phyloP scores from a whole-genome alignment of 2,113 vertebrate species.

The Sitta europaea region DNA sequence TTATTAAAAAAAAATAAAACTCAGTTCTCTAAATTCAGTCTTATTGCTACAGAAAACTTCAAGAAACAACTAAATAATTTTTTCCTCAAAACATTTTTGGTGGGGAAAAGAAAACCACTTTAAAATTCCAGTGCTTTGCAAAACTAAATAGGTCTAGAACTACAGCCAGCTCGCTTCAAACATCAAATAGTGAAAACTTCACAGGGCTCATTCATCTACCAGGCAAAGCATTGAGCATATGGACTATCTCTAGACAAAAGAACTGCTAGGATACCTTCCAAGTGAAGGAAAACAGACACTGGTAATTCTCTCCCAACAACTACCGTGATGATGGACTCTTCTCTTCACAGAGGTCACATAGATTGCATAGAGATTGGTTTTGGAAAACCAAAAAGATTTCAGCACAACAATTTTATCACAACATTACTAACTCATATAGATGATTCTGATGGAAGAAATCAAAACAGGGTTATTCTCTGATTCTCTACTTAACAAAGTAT shows the following conservation, averaged over 20 bases:
- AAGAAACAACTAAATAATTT: background rate
- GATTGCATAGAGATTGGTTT: conserved; percentile 40
- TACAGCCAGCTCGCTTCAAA: background rate
- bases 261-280: conserved; percentile 49
- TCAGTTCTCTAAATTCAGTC: background rate
- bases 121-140: background rate
- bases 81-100: background rate
- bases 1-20: background rate
- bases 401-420: conserved; percentile 32
- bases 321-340: conserved; percentile 38
- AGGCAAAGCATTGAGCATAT: conserved; percentile 31
- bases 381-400: conserved; percentile 46
- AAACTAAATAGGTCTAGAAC: background rate
- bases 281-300: conserved; percentile 41
- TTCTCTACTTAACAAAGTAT: background rate
- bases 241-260: conserved; percentile 30
- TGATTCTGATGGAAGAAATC: conserved; percentile 54
- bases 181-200: background rate
- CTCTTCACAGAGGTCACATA: conserved; percentile 35
- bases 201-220: conserved; percentile 17
- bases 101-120: background rate
- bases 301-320: conserved; percentile 48
- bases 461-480: conserved; percentile 37
- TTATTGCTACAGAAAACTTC: background rate
- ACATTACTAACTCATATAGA: conserved; percentile 37